Evolutionary conservation across 2,888 invertebrate species (phyloP).

Genomic region (Syrista parreyssii): DNA sequence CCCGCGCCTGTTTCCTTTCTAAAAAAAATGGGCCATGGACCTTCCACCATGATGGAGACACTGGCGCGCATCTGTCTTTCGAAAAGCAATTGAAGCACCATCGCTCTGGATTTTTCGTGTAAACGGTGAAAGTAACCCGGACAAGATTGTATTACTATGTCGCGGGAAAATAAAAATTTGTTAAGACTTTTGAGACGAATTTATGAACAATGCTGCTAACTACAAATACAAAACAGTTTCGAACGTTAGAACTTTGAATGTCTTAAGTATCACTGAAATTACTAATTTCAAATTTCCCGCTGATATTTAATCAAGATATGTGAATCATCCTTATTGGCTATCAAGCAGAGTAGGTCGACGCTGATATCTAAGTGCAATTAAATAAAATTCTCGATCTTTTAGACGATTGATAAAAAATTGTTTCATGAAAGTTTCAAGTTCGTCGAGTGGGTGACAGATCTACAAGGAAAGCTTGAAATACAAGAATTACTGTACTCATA

Average conservation of each 20-base stretch:
- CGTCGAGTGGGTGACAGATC: not conserved
- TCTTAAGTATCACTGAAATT: not conserved
- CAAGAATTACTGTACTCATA: not conserved
- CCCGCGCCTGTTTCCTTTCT: constrained; percentile 50
- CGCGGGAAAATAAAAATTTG: not conserved
- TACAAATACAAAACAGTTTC: not conserved
- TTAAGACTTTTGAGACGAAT: not conserved
- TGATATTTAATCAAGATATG: not conserved
- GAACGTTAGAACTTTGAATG: not conserved
- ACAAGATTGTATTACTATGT: not conserved
- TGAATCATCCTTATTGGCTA: not conserved
- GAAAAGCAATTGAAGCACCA: constrained; percentile 18
- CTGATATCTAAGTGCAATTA: not conserved
- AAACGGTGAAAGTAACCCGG: constrained; percentile 18
- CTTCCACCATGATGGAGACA: constrained; percentile 22
- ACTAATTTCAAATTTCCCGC: not conserved
- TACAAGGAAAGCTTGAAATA: not conserved
- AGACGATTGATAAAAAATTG: not conserved
- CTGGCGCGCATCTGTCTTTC: constrained; percentile 25
- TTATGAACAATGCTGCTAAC: not conserved
- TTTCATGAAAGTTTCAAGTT: not conserved
- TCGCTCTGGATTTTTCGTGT: constrained; percentile 14
- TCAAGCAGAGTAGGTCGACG: not conserved
- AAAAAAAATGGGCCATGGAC: constrained; percentile 55
- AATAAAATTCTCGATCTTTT: not conserved